Evolutionary conservation across 2,888 invertebrate species (phyloP).

Genomic region (Oscheius myriophilus): DNA sequence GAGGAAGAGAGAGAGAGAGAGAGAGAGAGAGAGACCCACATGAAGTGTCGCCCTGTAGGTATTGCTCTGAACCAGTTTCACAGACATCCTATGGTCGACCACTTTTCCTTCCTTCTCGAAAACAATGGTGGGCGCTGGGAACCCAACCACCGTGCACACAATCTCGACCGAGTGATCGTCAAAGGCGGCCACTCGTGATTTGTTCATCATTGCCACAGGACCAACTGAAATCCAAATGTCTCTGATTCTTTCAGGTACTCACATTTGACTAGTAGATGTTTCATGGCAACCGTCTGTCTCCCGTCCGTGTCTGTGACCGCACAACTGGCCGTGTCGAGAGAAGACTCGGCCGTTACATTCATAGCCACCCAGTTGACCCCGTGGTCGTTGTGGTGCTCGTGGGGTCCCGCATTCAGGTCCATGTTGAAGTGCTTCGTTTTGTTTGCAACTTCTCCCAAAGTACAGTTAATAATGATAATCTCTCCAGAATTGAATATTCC

Average conservation of each 20-base stretch:
- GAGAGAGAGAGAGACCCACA: slow-evolving; percentile 2
- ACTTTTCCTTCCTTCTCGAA: slow-evolving; percentile 46
- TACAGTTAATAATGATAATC: slow-evolving; percentile 41
- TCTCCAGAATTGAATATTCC: slow-evolving; percentile 43
- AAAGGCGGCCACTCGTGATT: slow-evolving; percentile 38
- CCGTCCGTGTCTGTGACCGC: slow-evolving; percentile 53
- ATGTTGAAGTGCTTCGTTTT: slow-evolving; percentile 36
- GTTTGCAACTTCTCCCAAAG: slow-evolving; percentile 21
- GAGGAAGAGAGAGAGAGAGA: no score
- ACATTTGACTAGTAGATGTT: slow-evolving; percentile 34
- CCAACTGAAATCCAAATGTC: slow-evolving; percentile 25
- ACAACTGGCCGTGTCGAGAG: slow-evolving; percentile 51
- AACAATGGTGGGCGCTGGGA: slow-evolving; percentile 29
- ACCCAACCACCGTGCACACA: slow-evolving; percentile 46
- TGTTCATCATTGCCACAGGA: slow-evolving; percentile 37
- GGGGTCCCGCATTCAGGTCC: slow-evolving; percentile 43
- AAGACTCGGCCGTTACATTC: slow-evolving; percentile 40
- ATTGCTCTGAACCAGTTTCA: slow-evolving; percentile 20
- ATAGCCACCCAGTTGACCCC: slow-evolving; percentile 38
- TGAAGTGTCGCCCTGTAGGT: slow-evolving; percentile 18
- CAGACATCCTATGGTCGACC: not conserved
- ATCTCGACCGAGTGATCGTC: slow-evolving; percentile 51
- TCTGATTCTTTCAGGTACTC: not conserved
- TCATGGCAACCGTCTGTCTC: slow-evolving; percentile 51
- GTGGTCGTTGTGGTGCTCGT: slow-evolving; percentile 45